These are phyloP conservation scores for Zaprionus tsacasi DNA, from an alignment of 1,140 invertebrate genomes.

Conservation along the genomic window DNA sequence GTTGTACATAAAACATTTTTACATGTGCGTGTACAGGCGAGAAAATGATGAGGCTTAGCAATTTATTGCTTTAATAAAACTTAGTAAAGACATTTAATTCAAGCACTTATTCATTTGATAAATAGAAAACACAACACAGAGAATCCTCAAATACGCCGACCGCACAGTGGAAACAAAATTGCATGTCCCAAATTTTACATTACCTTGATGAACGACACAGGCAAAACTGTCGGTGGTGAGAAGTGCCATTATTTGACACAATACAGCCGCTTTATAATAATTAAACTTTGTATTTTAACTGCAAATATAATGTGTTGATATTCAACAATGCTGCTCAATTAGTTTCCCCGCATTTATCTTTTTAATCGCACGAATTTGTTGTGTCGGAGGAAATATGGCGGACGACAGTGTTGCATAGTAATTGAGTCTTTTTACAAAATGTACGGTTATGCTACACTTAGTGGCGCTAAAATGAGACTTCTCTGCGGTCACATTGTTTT, in stretches of 20 bases:
- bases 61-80: background rate
- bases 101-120: slow-evolving; percentile 9
- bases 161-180: slow-evolving; percentile 42
- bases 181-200: slow-evolving; percentile 60
- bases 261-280: slow-evolving; percentile 21
- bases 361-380: slow-evolving; percentile 70
- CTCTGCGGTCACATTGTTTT: slow-evolving; percentile 58
- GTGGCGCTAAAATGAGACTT: slow-evolving; percentile 28
- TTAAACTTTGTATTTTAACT: slow-evolving; percentile 6
- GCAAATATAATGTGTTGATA: slow-evolving; percentile 12
- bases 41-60: background rate
- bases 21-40: slow-evolving; percentile 22
- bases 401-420: slow-evolving; percentile 64
- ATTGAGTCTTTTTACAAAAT: slow-evolving; percentile 2
- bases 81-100: background rate
- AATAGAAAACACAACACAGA: slow-evolving; percentile 14
- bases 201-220: slow-evolving; percentile 63
- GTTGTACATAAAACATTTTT: slow-evolving; percentile 37
- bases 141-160: slow-evolving; percentile 27
- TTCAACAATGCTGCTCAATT: slow-evolving; percentile 43
- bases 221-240: slow-evolving; percentile 51
- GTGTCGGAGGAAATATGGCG: slow-evolving; percentile 80
- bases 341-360: slow-evolving; percentile 55
- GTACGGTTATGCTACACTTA: slow-evolving; percentile 20
- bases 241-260: slow-evolving; percentile 30